phyloP scores from a whole-genome alignment of 2,113 vertebrate genomes.

The Microtus oregoni region DNA sequence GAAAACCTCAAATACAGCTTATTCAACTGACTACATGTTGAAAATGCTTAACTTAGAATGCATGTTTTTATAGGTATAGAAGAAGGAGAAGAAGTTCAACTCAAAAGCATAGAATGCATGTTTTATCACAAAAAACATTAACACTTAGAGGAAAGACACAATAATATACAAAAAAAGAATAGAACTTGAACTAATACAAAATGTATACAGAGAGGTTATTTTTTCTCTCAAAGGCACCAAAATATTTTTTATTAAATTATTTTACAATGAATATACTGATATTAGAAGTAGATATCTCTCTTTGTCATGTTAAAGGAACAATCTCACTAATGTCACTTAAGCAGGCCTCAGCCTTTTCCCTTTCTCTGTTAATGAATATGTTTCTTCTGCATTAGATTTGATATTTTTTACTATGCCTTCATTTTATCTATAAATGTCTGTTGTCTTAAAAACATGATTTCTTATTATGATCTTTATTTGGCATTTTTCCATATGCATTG shows the following conservation, averaged over 20 bases:
- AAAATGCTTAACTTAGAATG: not conserved
- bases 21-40: not conserved
- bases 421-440: conserved; percentile 19
- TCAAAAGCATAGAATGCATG: not conserved
- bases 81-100: too few species aligned
- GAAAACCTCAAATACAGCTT: conserved; percentile 23
- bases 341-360: not conserved
- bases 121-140: not conserved
- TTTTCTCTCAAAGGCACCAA: not conserved
- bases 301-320: not conserved
- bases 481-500: not conserved
- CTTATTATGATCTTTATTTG: conserved; percentile 34
- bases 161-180: not conserved
- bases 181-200: not conserved
- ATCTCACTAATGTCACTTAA: not conserved
- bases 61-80: not conserved
- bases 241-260: conserved; percentile 29
- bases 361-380: not conserved
- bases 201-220: not conserved
- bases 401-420: conserved; percentile 11
- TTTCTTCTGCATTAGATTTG: conserved; percentile 37
- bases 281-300: conserved; percentile 8
- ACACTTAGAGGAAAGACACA: not conserved
- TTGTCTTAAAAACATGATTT: not conserved
- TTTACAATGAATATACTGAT: not conserved